These are phyloP conservation scores for Chorisops tibialis DNA, from an alignment of 2,888 invertebrate genomes.

Conservation along the genomic window DNA sequence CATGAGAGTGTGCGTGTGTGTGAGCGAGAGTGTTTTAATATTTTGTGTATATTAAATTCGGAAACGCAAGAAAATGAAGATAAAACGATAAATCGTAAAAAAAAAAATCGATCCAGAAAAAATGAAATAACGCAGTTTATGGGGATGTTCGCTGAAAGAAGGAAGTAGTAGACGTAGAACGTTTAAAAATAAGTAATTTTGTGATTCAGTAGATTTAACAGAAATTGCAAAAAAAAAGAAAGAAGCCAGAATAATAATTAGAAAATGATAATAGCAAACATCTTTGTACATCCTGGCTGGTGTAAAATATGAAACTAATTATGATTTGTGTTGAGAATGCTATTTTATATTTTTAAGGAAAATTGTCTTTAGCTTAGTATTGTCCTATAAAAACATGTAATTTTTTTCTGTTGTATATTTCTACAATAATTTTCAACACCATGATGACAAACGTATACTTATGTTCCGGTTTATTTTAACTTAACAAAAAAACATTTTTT, in stretches of 20 bases:
- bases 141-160: neutral
- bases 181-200: neutral
- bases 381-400: too few species aligned
- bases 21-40: constrained; percentile 7
- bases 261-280: too few species aligned
- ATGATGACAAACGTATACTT: too few species aligned
- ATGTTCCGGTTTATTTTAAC: too few species aligned
- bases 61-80: neutral
- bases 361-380: too few species aligned
- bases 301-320: too few species aligned
- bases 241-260: neutral
- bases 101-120: neutral
- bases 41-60: neutral
- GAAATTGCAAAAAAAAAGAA: constrained; percentile 2
- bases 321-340: too few species aligned
- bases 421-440: too few species aligned
- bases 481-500: too few species aligned
- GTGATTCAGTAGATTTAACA: constrained; percentile 15
- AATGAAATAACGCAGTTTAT: neutral
- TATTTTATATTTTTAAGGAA: too few species aligned
- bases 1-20: neutral
- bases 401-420: too few species aligned
- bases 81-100: neutral
- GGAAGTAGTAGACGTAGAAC: neutral
- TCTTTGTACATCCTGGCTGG: too few species aligned